Evolutionary conservation across 1,140 invertebrate genomes (phyloP).

Genomic region (Platorchestia sp.): DNA sequence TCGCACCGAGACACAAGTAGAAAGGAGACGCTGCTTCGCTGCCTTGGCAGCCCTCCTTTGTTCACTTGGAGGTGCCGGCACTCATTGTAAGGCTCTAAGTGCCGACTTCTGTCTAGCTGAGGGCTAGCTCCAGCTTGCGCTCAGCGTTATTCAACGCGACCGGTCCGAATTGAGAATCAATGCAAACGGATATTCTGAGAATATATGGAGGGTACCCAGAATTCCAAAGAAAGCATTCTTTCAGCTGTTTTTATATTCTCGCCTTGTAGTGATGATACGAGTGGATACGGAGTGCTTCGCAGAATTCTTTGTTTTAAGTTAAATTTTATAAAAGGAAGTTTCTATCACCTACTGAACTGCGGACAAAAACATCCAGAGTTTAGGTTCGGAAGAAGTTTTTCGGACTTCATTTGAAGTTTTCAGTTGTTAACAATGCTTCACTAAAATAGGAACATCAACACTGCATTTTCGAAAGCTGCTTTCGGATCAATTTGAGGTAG

Average conservation of each 20-base stretch:
- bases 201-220: background rate
- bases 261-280: no score
- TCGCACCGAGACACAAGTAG: background rate
- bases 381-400: no score
- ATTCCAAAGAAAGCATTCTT: background rate
- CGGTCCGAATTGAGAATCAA: background rate
- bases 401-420: no score
- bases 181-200: background rate
- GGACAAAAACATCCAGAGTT: no score
- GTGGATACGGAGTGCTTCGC: no score
- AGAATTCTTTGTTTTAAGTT: no score
- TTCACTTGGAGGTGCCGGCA: background rate
- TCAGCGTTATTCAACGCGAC: background rate
- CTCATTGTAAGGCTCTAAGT: background rate
- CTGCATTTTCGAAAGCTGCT: no score
- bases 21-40: background rate
- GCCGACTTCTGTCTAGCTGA: slow-evolving; percentile 5
- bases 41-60: background rate
- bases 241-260: background rate
- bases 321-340: no score
- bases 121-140: background rate
- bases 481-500: no score
- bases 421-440: no score
- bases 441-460: no score
- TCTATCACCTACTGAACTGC: no score